Evolutionary conservation across 2,888 invertebrate genomes (phyloP).

Genomic region (Malachius bipustulatus): DNA sequence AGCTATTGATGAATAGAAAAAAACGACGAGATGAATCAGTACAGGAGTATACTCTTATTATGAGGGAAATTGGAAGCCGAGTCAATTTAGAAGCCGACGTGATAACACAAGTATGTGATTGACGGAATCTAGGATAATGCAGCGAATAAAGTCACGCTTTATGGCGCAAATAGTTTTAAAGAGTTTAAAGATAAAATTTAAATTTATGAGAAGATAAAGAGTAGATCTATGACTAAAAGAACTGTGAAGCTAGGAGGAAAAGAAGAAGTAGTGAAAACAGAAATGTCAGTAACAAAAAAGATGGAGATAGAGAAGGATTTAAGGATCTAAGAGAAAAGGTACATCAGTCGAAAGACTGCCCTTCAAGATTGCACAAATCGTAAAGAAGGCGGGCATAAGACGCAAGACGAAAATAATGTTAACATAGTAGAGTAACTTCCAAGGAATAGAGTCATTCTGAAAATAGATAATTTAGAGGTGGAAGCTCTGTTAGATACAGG

Average conservation of each 20-base stretch:
- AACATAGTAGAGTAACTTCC: background rate
- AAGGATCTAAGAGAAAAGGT: conserved; percentile 3
- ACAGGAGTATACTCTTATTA: too few relatives aligned
- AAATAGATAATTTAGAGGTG: too few relatives aligned
- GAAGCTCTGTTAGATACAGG: too few relatives aligned
- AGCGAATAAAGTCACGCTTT: background rate
- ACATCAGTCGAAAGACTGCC: conserved; percentile 7
- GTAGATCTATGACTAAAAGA: conserved; percentile 8
- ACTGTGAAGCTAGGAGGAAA: conserved; percentile 1
- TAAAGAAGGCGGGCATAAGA: background rate
- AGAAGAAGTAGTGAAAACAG: too few relatives aligned
- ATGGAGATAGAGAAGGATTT: background rate
- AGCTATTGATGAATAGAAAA: background rate
- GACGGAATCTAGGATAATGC: background rate
- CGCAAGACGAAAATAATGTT: background rate
- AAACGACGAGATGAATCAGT: background rate
- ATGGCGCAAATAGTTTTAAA: conserved; percentile 1
- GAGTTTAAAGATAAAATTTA: too few relatives aligned
- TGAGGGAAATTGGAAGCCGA: too few relatives aligned
- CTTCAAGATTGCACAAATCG: conserved; percentile 6
- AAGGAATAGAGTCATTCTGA: too few relatives aligned
- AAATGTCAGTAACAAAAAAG: too few relatives aligned
- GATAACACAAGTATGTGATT: background rate
- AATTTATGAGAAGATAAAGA: conserved; percentile 8
- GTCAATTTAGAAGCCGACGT: conserved; percentile 20